A percentile compares a stretch with the other conserved stretches of the same genome.
Evolutionary conservation across 2,797 vertebrate genomes (phyloP).

Genomic region (Myripristis murdjan): DNA sequence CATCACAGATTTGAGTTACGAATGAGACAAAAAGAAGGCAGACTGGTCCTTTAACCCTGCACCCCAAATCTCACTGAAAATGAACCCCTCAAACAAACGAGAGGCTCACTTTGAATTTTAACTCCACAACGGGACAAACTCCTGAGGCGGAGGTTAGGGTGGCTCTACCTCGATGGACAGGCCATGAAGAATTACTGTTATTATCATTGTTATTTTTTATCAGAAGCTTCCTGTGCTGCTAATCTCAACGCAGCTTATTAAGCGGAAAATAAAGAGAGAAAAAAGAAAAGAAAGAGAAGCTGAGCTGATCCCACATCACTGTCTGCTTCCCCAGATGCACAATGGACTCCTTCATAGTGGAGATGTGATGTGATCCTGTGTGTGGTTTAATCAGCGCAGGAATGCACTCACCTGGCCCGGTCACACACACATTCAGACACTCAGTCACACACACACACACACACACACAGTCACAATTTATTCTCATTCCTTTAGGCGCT

Average conservation of each 20-base stretch:
- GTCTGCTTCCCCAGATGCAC: slow-evolving; percentile 57
- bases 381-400: slow-evolving; percentile 79
- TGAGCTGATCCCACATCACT: slow-evolving; percentile 57
- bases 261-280: too few species aligned
- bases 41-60: too few species aligned
- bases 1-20: too few species aligned
- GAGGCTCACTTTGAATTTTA: too few species aligned
- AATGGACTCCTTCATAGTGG: slow-evolving; percentile 80
- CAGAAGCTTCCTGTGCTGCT: slow-evolving; percentile 31
- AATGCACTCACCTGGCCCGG: slow-evolving; percentile 77
- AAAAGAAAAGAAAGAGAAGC: slow-evolving; percentile 40
- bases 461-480: background rate
- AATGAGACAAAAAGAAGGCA: too few species aligned
- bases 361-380: slow-evolving; percentile 72
- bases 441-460: slow-evolving; percentile 7
- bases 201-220: slow-evolving; percentile 14
- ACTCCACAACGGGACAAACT: too few species aligned
- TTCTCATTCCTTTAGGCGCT: background rate
- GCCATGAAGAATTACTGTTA: background rate
- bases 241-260: slow-evolving; percentile 13
- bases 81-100: too few species aligned
- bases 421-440: slow-evolving; percentile 12
- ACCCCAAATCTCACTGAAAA: too few species aligned
- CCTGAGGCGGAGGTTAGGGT: too few species aligned
- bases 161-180: background rate